phyloP scores from a whole-genome alignment of 2,888 invertebrate genomes.

The Erpobdella octoculata region DNA sequence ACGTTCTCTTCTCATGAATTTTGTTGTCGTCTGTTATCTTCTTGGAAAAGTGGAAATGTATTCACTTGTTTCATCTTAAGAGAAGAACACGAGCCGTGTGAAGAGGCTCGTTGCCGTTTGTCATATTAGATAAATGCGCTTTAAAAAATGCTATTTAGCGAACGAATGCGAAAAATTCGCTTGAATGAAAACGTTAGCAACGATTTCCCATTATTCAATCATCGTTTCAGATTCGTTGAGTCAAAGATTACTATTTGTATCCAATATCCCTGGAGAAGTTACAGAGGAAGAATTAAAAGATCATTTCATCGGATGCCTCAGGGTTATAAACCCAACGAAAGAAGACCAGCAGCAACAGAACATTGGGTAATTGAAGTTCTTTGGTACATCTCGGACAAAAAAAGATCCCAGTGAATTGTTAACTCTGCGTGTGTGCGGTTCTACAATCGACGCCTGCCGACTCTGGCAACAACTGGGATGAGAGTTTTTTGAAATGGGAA shows the following conservation, averaged over 20 bases:
- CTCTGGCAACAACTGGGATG: no score
- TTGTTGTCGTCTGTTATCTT: neutral
- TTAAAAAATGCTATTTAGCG: no score
- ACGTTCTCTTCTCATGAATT: neutral
- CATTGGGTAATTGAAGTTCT: neutral
- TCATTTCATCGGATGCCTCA: constrained; percentile 18
- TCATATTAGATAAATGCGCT: no score
- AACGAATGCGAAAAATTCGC: neutral
- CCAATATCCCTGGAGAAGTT: constrained; percentile 23
- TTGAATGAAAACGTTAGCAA: neutral
- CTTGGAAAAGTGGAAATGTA: neutral
- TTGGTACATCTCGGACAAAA: no score
- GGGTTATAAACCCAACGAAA: constrained; percentile 25
- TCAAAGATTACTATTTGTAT: constrained; percentile 26
- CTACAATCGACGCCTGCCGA: no score
- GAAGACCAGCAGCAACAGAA: constrained; percentile 6
- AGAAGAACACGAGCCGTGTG: no score
- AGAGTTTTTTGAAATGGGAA: no score
- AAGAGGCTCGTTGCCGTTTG: no score
- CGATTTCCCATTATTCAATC: neutral
- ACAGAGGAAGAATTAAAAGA: constrained; percentile 20
- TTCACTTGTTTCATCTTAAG: no score
- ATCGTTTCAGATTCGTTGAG: constrained; percentile 25
- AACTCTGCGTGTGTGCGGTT: no score
- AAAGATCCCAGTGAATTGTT: no score